Evolutionary conservation across 2,888 invertebrate species (phyloP), one percentile per base, ranked within the genome.

Genomic region (Hofmannophila pseudospretella): DNA sequence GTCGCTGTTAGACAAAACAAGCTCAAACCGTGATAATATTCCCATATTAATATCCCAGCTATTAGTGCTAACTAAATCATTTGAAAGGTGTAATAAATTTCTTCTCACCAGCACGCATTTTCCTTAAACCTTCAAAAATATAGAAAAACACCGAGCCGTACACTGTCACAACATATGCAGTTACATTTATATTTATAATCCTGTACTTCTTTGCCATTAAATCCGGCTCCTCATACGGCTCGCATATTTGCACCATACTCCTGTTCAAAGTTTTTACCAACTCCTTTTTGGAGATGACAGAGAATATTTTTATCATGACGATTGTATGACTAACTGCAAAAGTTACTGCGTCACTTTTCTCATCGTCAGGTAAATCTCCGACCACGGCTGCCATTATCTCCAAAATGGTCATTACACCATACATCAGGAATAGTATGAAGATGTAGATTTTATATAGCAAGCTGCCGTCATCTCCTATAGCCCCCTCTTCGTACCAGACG

Each of bases 321-420:
- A 84, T 67, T 1, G 74, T 67, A 37, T 85, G 85, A 42, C 78
- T 78, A 30, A 79, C 67, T 3, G 77, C 69, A 16, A 85, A 77
- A n/a, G 75, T 69, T 1, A 77, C 53, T 0, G 71, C 67, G 42
- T 86, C 85, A 28, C 72, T 64, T 49, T 72, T 70, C 45, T 85
- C 82, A 39, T 81, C 78, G 35, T 69, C 61, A 5, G 86, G 80
- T 45, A 80, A 77, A 27, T 68, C 57, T 1, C 79, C 81, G 36
- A 66, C 50, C 9, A 66, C 25, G 1, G 67, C 75, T 0, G 74
- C 84, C 58, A 79, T 59, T 32, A 78, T 70, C 64, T 86, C 86
- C 31, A 84, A 56, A 39, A 76, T 34, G 19, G 82, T 80, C 71
- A 81, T 63, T 32, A 61, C 54, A 34, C 58, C 57, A 48, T 75